A percentile compares a stretch with the other conserved stretches of the same genome.
Conservation (phyloP, 2,888 invertebrate species). For the Sarcophaga carnaria region DNA sequence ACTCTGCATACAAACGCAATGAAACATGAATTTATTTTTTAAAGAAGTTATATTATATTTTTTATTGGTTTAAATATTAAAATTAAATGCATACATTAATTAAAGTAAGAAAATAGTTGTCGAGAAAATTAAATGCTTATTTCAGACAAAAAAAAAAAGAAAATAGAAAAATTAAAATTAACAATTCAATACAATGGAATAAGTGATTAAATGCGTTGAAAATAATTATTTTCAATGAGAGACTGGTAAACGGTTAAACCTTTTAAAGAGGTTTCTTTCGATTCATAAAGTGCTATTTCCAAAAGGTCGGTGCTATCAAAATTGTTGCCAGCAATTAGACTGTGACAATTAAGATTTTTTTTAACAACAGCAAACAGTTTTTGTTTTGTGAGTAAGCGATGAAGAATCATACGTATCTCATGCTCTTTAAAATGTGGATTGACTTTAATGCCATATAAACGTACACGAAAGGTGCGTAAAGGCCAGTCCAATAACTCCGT, state of each 20-base stretch:
- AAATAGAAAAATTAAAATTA: not conserved
- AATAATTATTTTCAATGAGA: conserved; percentile 65
- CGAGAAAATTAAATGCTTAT: not conserved
- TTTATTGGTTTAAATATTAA: not conserved
- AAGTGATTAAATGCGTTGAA: conserved; percentile 53
- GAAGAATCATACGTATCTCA: conserved; percentile 76
- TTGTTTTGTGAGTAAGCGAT: conserved; percentile 71
- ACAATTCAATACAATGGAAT: not conserved
- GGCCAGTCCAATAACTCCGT: conserved; percentile 83
- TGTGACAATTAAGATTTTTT: conserved; percentile 48
- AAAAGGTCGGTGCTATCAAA: conserved; percentile 38
- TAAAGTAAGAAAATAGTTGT: not conserved
- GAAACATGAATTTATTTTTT: not conserved
- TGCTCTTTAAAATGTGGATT: conserved; percentile 78
- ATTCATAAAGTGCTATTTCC: conserved; percentile 67
- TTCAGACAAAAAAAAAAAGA: conserved; percentile 7
- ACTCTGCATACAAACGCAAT: too few relatives aligned
- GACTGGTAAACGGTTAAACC: conserved; percentile 63
- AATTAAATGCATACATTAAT: not conserved
- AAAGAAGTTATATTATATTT: not conserved
- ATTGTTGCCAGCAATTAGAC: not conserved
- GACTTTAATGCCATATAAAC: conserved; percentile 81
- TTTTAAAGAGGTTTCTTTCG: conserved; percentile 43
- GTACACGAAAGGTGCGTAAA: conserved; percentile 83
- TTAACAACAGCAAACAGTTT: conserved; percentile 74